Percentiles rank a stretch among this genome's conserved stretches.
Evolutionary conservation across 2,113 vertebrate genomes (phyloP).

Genomic region (Cariama cristata): DNA sequence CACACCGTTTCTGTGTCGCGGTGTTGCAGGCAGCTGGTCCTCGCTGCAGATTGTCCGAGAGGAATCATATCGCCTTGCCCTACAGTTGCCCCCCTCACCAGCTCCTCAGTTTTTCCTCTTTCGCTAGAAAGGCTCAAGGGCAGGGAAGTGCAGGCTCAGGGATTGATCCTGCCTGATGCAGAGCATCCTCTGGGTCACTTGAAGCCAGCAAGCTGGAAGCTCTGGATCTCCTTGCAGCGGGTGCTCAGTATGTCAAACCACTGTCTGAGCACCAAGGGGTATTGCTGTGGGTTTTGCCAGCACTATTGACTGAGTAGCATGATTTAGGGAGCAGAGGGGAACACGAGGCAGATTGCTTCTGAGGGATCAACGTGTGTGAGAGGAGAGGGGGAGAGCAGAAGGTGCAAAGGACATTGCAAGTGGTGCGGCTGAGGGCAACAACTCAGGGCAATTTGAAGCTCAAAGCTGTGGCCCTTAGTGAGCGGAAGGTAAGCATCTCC

Average conservation of each 20-base stretch:
- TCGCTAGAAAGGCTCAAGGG: background rate
- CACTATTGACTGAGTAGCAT: accelerated
- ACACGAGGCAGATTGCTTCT: background rate
- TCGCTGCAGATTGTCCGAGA: accelerated
- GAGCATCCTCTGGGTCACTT: background rate
- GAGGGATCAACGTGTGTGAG: background rate
- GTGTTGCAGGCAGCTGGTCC: background rate
- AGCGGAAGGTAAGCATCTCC: background rate
- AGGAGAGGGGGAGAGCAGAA: background rate
- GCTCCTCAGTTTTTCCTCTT: background rate
- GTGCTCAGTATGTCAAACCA: accelerated
- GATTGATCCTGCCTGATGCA: background rate
- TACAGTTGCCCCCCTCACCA: background rate
- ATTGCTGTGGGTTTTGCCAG: accelerated
- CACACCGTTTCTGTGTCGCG: accelerated
- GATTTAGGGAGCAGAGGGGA: background rate
- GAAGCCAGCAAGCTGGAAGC: background rate
- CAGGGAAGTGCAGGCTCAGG: background rate
- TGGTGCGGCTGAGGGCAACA: background rate
- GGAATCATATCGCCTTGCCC: accelerated
- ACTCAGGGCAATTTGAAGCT: background rate
- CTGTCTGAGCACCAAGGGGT: background rate
- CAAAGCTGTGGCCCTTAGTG: background rate
- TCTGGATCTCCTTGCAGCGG: background rate
- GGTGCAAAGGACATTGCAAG: background rate